These are phyloP conservation scores for Wasmannia auropunctata DNA, from an alignment of 1,140 invertebrate genomes.

Conservation along the genomic window DNA sequence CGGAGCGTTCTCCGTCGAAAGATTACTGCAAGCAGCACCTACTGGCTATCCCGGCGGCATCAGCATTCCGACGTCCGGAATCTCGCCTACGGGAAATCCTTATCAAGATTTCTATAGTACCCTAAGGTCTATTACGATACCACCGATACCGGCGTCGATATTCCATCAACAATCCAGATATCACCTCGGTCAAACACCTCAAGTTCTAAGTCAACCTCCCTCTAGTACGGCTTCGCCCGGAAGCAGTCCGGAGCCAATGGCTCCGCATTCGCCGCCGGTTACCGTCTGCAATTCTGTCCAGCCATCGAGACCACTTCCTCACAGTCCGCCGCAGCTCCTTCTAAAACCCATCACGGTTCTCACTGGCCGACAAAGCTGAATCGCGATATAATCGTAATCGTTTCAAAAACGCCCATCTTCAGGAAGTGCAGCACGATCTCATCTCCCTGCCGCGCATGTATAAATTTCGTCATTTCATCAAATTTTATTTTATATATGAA, in stretches of 20 bases:
- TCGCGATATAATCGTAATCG: background rate
- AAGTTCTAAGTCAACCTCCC: constrained; percentile 77
- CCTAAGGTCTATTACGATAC: constrained; percentile 81
- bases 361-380: constrained; percentile 83
- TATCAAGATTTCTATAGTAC: constrained; percentile 85
- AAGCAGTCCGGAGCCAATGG: constrained; percentile 85
- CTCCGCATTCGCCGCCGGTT: constrained; percentile 77
- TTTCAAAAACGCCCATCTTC: background rate
- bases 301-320: constrained; percentile 67
- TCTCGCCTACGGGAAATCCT: constrained; percentile 71
- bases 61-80: constrained; percentile 58
- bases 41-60: constrained; percentile 71
- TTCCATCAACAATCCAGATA: constrained; percentile 81
- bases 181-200: constrained; percentile 74
- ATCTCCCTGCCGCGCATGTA: background rate
- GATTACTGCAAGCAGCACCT: constrained; percentile 78
- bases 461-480: background rate
- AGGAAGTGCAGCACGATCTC: background rate
- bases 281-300: constrained; percentile 77
- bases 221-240: constrained; percentile 84
- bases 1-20: constrained; percentile 85
- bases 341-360: constrained; percentile 83
- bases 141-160: constrained; percentile 78
- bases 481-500: background rate
- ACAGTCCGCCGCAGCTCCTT: constrained; percentile 76